Percentiles rank a stretch among this genome's conserved stretches.
Evolutionary conservation across 2,888 invertebrate species (phyloP).

Genomic region (Agrotis clavis): DNA sequence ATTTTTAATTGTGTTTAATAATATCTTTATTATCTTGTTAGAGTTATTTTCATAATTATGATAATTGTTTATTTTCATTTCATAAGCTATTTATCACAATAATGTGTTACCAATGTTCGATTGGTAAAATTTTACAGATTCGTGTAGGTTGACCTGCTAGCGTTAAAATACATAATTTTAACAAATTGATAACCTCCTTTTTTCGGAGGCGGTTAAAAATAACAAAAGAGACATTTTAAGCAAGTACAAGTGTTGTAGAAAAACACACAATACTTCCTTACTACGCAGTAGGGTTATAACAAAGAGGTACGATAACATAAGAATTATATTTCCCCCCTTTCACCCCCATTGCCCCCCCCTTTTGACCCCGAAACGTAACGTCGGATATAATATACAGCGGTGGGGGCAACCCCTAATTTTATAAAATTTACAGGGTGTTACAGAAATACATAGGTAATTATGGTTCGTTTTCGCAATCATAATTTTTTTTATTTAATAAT

Average conservation of each 20-base stretch:
- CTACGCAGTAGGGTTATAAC: slow-evolving; percentile 52
- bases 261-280: slow-evolving; percentile 20
- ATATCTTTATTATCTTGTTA: no score
- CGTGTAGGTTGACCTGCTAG: no score
- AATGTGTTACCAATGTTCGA: no score
- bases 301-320: slow-evolving; percentile 59
- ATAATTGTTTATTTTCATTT: no score
- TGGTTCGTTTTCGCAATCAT: slow-evolving; percentile 18
- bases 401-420: slow-evolving; percentile 72
- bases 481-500: background rate
- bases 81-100: no score
- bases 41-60: no score
- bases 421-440: slow-evolving; percentile 65
- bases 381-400: slow-evolving; percentile 67
- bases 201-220: no score
- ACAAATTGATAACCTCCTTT: no score
- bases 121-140: no score
- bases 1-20: no score
- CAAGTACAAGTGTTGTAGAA: background rate
- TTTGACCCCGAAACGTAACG: slow-evolving; percentile 62
- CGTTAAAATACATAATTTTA: no score
- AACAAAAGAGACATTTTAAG: background rate
- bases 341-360: slow-evolving; percentile 14
- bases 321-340: slow-evolving; percentile 46
- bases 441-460: background rate